Evolutionary conservation across 2,888 invertebrate species (phyloP), one percentile per base, ranked within the genome.

Genomic region (Dicyrtoma fusca): DNA sequence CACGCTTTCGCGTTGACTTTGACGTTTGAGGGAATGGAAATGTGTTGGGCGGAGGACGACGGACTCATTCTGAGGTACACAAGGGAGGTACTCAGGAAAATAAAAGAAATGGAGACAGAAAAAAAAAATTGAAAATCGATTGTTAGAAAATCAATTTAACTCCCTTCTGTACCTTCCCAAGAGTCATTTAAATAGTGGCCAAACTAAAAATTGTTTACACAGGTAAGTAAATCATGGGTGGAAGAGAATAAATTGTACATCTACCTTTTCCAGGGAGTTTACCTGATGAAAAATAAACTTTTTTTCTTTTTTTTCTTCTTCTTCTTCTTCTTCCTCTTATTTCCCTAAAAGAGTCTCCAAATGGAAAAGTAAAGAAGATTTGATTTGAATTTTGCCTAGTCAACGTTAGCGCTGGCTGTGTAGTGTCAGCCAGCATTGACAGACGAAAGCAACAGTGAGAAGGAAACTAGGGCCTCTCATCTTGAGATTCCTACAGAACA

Each of bases 231-330:
- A 57, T 57, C 57, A 57, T 21, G 61, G 34, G 61, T 34, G 21
- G 47, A 25, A 45, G 47, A 63, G 47, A 14, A 63, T 21, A 23
- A 34, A 44, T n/a, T 23, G 51, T 51, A 49, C 26, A 34, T 65
- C 34, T 49, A n/a, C 25, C 51, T 17, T 51, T 65, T 14, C 14
- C 17, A 61, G 26, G 13, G 25, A 53, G 42, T 53, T 42, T 26
- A 66, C 55, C 66, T 66, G 65, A 65, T 65, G 49, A 65, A 65
- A 44, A 53, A 44, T 66, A 66, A 66, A 66, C 53, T 66, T 66
- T 66, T 66, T 64, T 51, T 53, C 23, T 53, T 17, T 1, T 1
- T 53, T 53, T 1, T 17, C 17, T 3, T 34, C 34, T 3, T 34
- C 34, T 3, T 34, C 34, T 0, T 17, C 65, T 3, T 59, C 6